Evolutionary conservation across 2,888 invertebrate species (phyloP).

Genomic region (Chironomus riparius): DNA sequence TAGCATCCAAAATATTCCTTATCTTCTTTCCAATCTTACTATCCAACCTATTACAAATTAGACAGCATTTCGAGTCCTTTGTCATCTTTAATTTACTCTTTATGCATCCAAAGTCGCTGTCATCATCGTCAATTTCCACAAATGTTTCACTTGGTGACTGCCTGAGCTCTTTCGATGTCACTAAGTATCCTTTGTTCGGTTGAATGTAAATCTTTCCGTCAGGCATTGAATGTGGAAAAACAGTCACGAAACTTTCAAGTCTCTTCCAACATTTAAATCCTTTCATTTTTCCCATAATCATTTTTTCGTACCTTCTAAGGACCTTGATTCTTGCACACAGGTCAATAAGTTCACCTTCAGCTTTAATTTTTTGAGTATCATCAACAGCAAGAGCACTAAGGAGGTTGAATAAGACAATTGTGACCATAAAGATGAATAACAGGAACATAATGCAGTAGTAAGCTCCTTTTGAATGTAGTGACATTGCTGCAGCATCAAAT

Average conservation of each 20-base stretch:
- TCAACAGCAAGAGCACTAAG: slow-evolving; percentile 68
- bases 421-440: slow-evolving; percentile 57
- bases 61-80: neutral
- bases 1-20: neutral
- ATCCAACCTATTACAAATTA: neutral
- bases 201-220: slow-evolving; percentile 5
- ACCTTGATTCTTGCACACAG: slow-evolving; percentile 15
- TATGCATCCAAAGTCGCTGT: neutral
- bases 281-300: neutral
- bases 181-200: neutral
- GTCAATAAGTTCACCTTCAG: slow-evolving; percentile 10
- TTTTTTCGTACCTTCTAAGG: slow-evolving; percentile 3
- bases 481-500: slow-evolving; percentile 61
- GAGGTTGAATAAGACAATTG: slow-evolving; percentile 65
- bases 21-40: neutral
- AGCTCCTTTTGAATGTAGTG: slow-evolving; percentile 52
- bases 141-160: neutral
- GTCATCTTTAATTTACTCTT: neutral
- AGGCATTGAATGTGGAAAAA: slow-evolving; percentile 5
- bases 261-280: neutral
- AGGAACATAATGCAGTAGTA: slow-evolving; percentile 64
- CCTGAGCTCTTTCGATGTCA: neutral
- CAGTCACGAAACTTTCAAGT: neutral
- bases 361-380: slow-evolving; percentile 49
- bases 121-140: neutral